Conservation (phyloP, 2,888 invertebrate genomes). For the Hydropsyche betteni region DNA sequence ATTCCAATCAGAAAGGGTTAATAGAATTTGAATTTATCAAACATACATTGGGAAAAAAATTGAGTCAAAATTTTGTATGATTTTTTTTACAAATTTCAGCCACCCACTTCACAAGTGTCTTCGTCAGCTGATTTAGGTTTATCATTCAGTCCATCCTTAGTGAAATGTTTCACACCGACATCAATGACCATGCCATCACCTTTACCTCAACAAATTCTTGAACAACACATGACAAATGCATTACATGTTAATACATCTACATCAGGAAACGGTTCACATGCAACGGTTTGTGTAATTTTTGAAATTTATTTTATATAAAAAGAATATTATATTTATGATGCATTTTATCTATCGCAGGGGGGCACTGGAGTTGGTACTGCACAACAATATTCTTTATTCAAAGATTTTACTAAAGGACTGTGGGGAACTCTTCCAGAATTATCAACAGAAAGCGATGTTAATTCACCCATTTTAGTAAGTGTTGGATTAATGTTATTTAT, state of each 20-base stretch:
- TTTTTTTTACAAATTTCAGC: constrained; percentile 6
- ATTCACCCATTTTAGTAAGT: constrained; percentile 54
- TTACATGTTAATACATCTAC: constrained; percentile 65
- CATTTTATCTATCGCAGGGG: constrained; percentile 48
- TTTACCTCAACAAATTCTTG: constrained; percentile 46
- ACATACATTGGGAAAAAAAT: too few species aligned
- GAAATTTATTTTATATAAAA: constrained; percentile 3
- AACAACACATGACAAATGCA: constrained; percentile 55
- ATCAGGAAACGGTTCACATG: constrained; percentile 54
- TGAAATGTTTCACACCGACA: constrained; percentile 54
- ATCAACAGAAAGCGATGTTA: constrained; percentile 62
- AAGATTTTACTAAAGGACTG: constrained; percentile 70
- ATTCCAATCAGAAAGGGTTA: too few species aligned
- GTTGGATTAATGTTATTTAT: constrained; percentile 20
- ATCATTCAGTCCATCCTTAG: constrained; percentile 18
- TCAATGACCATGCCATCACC: constrained; percentile 55
- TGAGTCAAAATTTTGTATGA: not conserved
- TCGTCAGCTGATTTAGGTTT: constrained; percentile 20
- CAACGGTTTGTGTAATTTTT: constrained; percentile 32
- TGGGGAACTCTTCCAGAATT: constrained; percentile 59
- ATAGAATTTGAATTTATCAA: too few species aligned
- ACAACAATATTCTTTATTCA: constrained; percentile 88
- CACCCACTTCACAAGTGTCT: constrained; percentile 3
- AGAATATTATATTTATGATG: constrained; percentile 23
- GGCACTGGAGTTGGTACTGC: constrained; percentile 64